Base-by-base conservation (phyloP, 2,797 vertebrate genomes). In the Xerus rutilus region DNA sequence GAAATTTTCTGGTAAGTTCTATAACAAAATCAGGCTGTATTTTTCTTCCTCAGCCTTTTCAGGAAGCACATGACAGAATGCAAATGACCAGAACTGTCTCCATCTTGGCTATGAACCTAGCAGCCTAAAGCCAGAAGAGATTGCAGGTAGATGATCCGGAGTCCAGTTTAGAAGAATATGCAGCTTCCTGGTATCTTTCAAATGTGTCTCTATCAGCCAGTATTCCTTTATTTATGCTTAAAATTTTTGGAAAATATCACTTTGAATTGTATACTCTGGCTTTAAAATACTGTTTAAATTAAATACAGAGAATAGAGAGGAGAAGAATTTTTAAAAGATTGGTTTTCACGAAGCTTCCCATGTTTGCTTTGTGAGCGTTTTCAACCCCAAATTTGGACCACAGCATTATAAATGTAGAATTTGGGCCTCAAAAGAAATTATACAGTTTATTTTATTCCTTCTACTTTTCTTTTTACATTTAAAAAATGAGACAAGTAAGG, bases 251-350 rank as follows among this genome's bases (percentile, higher is more conserved):
- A 59, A 62, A 79, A n/a, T 10, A 39, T 35, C 4, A 69, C 12
- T 23, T 74, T 93, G 39, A 52, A 9, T 67, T 86, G 3, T 39
- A 5, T 21, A 62, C 5, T 28, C 32, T 78, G 70, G 43, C 7
- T 79, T 25, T 92, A 83, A 96, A 54, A 67, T n/a, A 35, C 13
- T 88, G 20, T 74, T 92, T 95, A 32, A 45, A 7, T 62, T 83
- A 90, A 89, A 35, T 47, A 25, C 35, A 81, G 90, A 76, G 54
- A 45, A 43, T 32, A 47, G 4, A 91, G 79, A 82, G 67, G 2
- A 47, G 7, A 1, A 35, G 2, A 2, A 32, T 52, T 83, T 49
- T 62, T 76, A 74, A 74, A 28, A 89, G 15, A 57, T 65, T 73
- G 67, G 13, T 32, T 73, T 92, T 93, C 59, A 73, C 17, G 9